phyloP scores from a whole-genome alignment of 2,113 vertebrate species.

The Thalassoma bifasciatum region DNA sequence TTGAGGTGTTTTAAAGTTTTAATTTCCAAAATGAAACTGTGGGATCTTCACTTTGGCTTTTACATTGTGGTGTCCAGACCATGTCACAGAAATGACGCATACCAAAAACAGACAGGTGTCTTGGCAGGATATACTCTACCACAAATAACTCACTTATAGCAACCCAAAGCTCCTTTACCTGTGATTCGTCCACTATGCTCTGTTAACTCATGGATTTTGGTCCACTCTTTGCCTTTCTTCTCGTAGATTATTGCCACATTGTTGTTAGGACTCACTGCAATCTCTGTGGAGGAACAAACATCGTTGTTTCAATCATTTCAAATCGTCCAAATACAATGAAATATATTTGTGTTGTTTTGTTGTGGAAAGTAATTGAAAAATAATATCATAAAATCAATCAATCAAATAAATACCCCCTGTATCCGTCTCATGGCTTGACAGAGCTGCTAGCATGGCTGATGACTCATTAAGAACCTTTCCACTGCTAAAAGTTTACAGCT shows the following conservation, averaged over 20 bases:
- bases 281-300: conserved; percentile 69
- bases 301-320: neutral
- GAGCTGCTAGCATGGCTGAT: no score
- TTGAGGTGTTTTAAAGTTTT: no score
- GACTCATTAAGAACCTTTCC: neutral
- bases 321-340: neutral
- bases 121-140: neutral
- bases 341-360: neutral
- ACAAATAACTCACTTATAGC: neutral
- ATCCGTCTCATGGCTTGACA: neutral
- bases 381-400: no score
- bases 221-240: conserved; percentile 83
- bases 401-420: neutral
- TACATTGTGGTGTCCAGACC: no score
- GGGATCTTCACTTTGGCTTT: no score
- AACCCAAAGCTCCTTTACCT: conserved; percentile 63
- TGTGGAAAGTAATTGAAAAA: no score
- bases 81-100: no score
- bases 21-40: no score
- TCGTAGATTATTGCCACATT: conserved; percentile 82
- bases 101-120: no score
- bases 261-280: conserved; percentile 85
- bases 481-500: neutral
- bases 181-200: conserved; percentile 87
- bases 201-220: conserved; percentile 83